Evolutionary conservation across 2,888 invertebrate species (phyloP), one percentile per base, ranked within the genome.

Genomic region (Strigamia transsilvanica): DNA sequence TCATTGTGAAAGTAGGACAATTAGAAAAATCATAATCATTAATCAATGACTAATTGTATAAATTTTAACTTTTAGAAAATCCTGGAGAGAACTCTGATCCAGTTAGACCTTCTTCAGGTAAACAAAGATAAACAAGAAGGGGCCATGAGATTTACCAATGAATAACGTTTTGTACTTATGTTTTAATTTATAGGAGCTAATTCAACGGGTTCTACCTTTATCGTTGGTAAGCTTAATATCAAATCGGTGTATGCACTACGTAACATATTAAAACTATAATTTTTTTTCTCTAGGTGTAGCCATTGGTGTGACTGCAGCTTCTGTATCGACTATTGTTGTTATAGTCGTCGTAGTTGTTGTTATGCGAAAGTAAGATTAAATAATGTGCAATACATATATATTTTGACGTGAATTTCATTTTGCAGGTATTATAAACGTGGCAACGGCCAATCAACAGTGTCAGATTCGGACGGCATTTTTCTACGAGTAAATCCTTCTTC

Each of bases 221-320:
- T 73, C 13, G 73, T 73, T n/a, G 73, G 73, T 73, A 73, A 73
- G 61, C 23, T 27, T 15, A 61, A 61, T 61, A 61, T 23, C 7
- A 18, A 61, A 51, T 51, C 21, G 10, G 12, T 61, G 18, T n/a
- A 1, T 61, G 3, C 2, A 18, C n/a, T 27, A 3, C 13, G 42
- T 42, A 9, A 42, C 42, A 42, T 13, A 12, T 46, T n/a, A 15
- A 46, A 46, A 46, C 4, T 61, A 61, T 18, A 12, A 10, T 61
- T 61, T 61, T 10, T 23, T 2, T 10, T 21, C 5, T n/a, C n/a
- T n/a, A 73, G 73, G 73, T 27, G 73, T 73, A 32, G 73, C 73
- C 27, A 73, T 73, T 32, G 73, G 73, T 2, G 73, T 73, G 13
- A 73, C 73, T 15, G 73, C 73, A 73, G 73, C 73, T 73, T 73